These are phyloP conservation scores for Phacellophora camtschatica DNA, from an alignment of 30 jellyfish, hydroid and myxozoan genomes.

Conservation along the genomic window DNA sequence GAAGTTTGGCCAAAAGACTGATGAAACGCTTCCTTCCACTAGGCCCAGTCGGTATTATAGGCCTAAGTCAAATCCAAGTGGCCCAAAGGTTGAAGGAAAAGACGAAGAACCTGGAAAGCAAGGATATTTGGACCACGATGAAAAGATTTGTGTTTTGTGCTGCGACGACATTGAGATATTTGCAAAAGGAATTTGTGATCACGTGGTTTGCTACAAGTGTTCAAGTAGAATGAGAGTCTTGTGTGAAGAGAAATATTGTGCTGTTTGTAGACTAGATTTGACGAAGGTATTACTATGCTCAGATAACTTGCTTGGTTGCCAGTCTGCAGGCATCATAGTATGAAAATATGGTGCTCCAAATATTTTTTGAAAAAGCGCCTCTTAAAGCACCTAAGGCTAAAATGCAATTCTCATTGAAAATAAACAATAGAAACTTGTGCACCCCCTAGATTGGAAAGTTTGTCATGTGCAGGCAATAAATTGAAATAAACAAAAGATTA, in stretches of 20 bases:
- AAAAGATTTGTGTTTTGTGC: slow-evolving; percentile 70
- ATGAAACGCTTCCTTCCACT: neutral
- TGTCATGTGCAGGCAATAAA: too few species aligned
- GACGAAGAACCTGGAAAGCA: neutral
- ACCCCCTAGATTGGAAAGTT: too few species aligned
- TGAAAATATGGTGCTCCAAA: too few species aligned
- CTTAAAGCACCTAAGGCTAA: too few species aligned
- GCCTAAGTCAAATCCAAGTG: neutral
- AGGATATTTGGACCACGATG: slow-evolving; percentile 33
- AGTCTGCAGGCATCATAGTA: too few species aligned
- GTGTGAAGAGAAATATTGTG: slow-evolving; percentile 74
- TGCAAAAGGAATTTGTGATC: slow-evolving; percentile 92
- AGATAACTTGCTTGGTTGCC: too few species aligned
- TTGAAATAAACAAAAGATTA: too few species aligned
- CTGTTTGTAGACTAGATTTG: slow-evolving; percentile 80
- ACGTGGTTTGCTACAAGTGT: slow-evolving; percentile 84
- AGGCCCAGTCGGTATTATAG: neutral
- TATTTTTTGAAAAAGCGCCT: too few species aligned
- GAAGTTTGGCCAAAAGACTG: slow-evolving; percentile 21
- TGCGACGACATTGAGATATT: slow-evolving; percentile 57
- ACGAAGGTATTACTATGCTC: slow-evolving; percentile 76
- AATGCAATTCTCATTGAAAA: too few species aligned
- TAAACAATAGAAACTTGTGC: too few species aligned
- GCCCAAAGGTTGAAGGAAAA: neutral
- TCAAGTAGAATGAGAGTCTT: slow-evolving; percentile 91